Conservation (phyloP, 2,888 invertebrate species). For the Schizotus pectinicornis region DNA sequence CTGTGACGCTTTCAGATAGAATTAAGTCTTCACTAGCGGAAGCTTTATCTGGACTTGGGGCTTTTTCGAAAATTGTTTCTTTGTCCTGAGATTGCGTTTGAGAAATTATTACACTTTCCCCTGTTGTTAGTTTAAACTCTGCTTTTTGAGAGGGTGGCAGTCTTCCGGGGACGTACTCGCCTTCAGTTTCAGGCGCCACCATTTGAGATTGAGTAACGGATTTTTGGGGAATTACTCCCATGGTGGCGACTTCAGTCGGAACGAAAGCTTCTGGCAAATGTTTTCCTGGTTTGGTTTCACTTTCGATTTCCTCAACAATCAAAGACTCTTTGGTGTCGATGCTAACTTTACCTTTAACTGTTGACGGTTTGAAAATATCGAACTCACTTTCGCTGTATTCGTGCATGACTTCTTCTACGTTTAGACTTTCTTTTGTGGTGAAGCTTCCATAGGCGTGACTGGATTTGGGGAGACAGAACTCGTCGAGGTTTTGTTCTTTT, state of each 20-base stretch:
- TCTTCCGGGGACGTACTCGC: conserved; percentile 64
- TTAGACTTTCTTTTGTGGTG: conserved; percentile 68
- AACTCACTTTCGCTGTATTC: conserved; percentile 67
- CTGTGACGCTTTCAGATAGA: conserved; percentile 64
- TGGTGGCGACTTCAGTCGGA: conserved; percentile 76
- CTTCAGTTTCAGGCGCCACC: conserved; percentile 73
- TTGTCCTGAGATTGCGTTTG: conserved; percentile 69
- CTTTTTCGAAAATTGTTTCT: conserved; percentile 64
- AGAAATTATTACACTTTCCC: conserved; percentile 66
- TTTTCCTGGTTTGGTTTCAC: conserved; percentile 76
- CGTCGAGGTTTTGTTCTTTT: conserved; percentile 63
- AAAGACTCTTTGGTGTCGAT: conserved; percentile 69
- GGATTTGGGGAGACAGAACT: conserved; percentile 58
- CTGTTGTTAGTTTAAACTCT: conserved; percentile 64
- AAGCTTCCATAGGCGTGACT: conserved; percentile 65
- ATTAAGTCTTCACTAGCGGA: conserved; percentile 62
- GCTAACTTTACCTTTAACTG: conserved; percentile 66
- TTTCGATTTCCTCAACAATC: conserved; percentile 70
- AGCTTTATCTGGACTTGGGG: conserved; percentile 56
- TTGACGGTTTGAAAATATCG: conserved; percentile 59
- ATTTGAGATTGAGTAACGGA: conserved; percentile 70
- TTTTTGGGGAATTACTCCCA: conserved; percentile 69
- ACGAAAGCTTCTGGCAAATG: conserved; percentile 81
- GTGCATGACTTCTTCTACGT: conserved; percentile 68
- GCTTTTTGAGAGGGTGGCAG: conserved; percentile 69